These are phyloP conservation scores for Semnornis frantzii DNA, from an alignment of 2,113 vertebrate species.

Conservation along the genomic window DNA sequence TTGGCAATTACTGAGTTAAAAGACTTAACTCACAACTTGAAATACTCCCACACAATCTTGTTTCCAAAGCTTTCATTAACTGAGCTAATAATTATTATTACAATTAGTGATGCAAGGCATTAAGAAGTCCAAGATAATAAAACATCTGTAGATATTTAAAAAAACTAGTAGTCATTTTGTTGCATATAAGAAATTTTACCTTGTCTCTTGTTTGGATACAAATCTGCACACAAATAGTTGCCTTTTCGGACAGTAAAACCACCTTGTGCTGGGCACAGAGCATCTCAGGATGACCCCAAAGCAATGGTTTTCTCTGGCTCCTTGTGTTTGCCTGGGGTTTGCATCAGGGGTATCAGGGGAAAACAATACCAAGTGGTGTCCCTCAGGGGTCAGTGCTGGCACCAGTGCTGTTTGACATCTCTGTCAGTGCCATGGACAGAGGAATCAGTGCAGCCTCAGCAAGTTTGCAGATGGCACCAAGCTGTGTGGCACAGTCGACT, in stretches of 20 bases:
- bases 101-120: conserved; percentile 66
- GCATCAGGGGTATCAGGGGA: not conserved
- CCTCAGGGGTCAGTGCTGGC: too few relatives aligned
- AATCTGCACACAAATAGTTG: not conserved
- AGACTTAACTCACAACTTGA: conserved; percentile 68
- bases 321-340: not conserved
- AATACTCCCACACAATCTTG: conserved; percentile 67
- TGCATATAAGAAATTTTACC: not conserved
- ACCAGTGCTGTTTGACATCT: too few relatives aligned
- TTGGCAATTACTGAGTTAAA: conserved; percentile 77
- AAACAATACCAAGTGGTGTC: too few relatives aligned
- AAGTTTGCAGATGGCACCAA: too few relatives aligned
- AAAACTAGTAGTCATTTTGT: conserved; percentile 24
- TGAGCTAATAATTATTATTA: conserved; percentile 68
- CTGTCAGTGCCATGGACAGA: too few relatives aligned
- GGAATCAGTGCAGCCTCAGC: too few relatives aligned
- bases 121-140: conserved; percentile 66
- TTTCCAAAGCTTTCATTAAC: conserved; percentile 72
- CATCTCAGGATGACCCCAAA: not conserved
- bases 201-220: not conserved
- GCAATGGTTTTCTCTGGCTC: not conserved
- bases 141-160: conserved; percentile 43
- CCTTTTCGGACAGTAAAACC: not conserved
- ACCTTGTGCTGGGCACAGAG: not conserved
- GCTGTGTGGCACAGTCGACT: too few relatives aligned